Conservation (phyloP, 1,140 invertebrate genomes). For the Palaemon carinicauda region DNA sequence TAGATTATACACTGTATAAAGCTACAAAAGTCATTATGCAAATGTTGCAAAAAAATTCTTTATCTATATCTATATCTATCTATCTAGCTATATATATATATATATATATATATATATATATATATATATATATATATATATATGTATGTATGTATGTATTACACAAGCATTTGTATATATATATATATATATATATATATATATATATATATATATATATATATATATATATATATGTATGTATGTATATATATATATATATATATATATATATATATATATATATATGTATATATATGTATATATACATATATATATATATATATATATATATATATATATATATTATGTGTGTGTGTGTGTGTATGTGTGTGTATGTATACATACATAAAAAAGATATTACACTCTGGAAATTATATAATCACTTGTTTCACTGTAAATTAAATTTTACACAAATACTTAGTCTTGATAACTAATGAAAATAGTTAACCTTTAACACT, state of each 20-base stretch:
- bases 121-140: neutral
- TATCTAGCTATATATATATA: too few relatives aligned
- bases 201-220: neutral
- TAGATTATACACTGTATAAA: neutral
- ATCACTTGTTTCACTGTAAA: too few relatives aligned
- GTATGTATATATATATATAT: neutral
- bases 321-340: too few relatives aligned
- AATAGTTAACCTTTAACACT: too few relatives aligned
- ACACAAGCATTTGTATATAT: too few relatives aligned
- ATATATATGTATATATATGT: neutral
- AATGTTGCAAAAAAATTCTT: neutral
- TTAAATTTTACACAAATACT: too few relatives aligned
- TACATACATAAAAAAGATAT: neutral
- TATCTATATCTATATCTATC: too few relatives aligned
- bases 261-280: neutral
- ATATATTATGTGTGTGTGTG: too few relatives aligned
- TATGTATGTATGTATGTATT: neutral
- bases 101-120: too few relatives aligned
- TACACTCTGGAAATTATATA: too few relatives aligned
- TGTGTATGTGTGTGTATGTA: neutral
- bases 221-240: neutral
- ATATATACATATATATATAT: neutral
- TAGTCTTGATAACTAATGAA: too few relatives aligned
- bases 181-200: neutral
- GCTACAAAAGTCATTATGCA: neutral